Base-by-base conservation (phyloP, 30 jellyfish, hydroid and myxozoan genomes). In the Phacellophora camtschatica region DNA sequence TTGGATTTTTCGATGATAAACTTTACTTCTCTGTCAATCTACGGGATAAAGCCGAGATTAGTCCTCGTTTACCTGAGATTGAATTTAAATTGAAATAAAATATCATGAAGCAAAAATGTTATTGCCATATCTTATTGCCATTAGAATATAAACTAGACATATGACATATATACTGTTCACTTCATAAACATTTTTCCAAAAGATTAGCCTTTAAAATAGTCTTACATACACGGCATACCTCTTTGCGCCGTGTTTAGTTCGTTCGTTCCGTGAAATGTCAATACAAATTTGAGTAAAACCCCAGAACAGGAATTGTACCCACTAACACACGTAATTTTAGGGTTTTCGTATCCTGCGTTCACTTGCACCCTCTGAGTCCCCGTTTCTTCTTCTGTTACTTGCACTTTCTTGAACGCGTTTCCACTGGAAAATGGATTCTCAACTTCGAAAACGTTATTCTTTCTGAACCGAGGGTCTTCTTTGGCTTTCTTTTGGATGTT, bases 311-410 rank as follows among this genome's bases (percentile, higher is more conserved):
- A 54, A 55, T 86, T 58, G 41, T 71, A 65, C 51, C 98, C 98
- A 45, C 88, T 85, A 13, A 87, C 97, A 51, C 99, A 95, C 25
- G 96, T 48, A 29, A 95, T 85, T 35, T 93, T 76, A 5, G 99
- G 96, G 70, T 95, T 95, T 71, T 95, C 98, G 45, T 95, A 95
- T 3, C 99, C 99, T 57, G 99, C 97, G 61, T 85, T 95, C 13
- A 95, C 99, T 61, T 95, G 99, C 1, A 95, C 99, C 32, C 99
- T 96, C 67, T 88, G 99, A 20, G 94, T 81, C 42, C 99, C 99
- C 1, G 99, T 95, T 80, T 95, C 97, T 31, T 95, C 99, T 29
- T 85, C 96, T 25, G 96, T 96, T 1, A 93, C 97, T 71, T 93
- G 99, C 16, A 93, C 99, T 64, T 93, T 93, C 62, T 93, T 93